Evolutionary conservation across 2,888 invertebrate species (phyloP), one percentile per base, ranked within the genome.

Genomic region (Phortica okadai): DNA sequence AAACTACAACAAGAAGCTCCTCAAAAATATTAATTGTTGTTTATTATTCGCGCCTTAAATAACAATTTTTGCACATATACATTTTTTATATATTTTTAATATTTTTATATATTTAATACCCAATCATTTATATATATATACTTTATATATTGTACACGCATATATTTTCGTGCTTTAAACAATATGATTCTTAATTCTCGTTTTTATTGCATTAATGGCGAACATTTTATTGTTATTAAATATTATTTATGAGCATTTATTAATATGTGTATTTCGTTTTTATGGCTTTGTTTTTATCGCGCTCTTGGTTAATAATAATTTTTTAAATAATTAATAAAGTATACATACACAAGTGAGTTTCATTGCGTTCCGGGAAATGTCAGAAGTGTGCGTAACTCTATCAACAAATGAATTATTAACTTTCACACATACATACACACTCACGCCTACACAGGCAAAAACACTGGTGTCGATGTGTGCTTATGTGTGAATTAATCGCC

Each of bases 391-490:
- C n/a, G 56, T 14, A 56, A 72, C 70, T 72, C 56, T 54, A 72
- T 72, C 70, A 72, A 45, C 5, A 72, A 72, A 72, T 72, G 56
- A 72, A 72, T 72, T 72, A 72, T 72, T 16, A 56, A 72, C 41
- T 42, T 42, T 6, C 42, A 66, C 14, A 66, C 2, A 59, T 1
- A 14, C 16, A 25, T 11, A 62, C n/a, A 42, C 42, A 62, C 16
- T 62, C 62, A 62, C 1, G 1, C 62, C n/a, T 5, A 62, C 33
- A 33, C 33, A 33, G 33, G 33, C 33, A 33, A 4, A 33, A 4
- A 1, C 59, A 16, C 44, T 14, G 67, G 44, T 42, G 67, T 1
- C 7, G 7, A 11, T 50, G 10, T 50, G 10, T 67, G 16, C 45
- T 11, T 59, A n/a, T 14, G 41, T 66, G 41, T 66, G 41, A 66